These are phyloP conservation scores for Aix galericulata DNA, from an alignment of 2,113 vertebrate species.

Conservation along the genomic window DNA sequence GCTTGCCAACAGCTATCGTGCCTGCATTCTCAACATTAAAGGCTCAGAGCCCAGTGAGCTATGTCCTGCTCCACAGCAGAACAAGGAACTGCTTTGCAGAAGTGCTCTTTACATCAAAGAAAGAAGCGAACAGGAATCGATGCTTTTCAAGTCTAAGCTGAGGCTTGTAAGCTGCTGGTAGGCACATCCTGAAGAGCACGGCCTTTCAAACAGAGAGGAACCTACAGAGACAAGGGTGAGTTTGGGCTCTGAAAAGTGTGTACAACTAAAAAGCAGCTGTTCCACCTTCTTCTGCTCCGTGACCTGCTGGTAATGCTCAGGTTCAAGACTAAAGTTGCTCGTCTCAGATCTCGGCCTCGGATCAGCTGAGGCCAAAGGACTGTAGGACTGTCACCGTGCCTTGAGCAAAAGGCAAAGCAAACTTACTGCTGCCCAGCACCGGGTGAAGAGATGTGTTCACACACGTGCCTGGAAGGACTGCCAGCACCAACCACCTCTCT, in stretches of 20 bases:
- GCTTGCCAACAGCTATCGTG: not conserved
- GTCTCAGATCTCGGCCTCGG: not conserved
- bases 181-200: not conserved
- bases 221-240: not conserved
- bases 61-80: not conserved
- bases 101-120: not conserved
- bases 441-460: not conserved
- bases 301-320: not conserved
- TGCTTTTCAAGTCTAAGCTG: not conserved
- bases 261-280: not conserved
- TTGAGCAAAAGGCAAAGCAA: not conserved
- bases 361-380: not conserved
- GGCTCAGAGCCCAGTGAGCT: not conserved
- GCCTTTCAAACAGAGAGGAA: not conserved
- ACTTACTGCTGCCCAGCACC: not conserved
- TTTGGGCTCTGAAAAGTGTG: not conserved
- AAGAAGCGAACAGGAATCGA: not conserved
- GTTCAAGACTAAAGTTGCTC: not conserved
- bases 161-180: not conserved
- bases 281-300: not conserved
- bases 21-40: not conserved
- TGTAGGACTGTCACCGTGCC: not conserved
- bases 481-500: not conserved
- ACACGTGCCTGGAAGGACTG: not conserved
- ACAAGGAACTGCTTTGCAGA: not conserved